Evolutionary conservation across 2,797 vertebrate species (phyloP).

Genomic region (Muraenolepis orangiensis): DNA sequence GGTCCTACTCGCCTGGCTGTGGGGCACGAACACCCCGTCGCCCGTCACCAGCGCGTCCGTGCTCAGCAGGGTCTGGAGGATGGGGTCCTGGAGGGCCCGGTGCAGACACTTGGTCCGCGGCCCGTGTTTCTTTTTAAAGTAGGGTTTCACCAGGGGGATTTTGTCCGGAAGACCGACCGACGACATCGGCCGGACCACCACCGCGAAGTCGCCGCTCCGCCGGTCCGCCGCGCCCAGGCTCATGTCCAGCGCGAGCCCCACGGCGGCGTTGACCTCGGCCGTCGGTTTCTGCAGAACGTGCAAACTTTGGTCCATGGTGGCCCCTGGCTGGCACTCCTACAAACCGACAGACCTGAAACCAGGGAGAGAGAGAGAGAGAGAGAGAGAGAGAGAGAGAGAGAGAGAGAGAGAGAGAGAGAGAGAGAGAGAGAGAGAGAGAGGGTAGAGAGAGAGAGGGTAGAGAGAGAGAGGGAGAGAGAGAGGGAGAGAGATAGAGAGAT

Average conservation of each 20-base stretch:
- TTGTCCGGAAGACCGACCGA: constrained; percentile 81
- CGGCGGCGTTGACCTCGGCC: constrained; percentile 38
- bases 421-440: constrained; percentile 16
- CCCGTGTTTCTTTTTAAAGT: constrained; percentile 91
- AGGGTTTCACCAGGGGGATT: constrained; percentile 89
- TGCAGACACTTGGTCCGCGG: constrained; percentile 84
- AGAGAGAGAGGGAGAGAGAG: constrained; percentile 15
- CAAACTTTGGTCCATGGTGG: constrained; percentile 73
- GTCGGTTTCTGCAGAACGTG: constrained; percentile 74
- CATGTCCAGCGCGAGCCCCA: constrained; percentile 66
- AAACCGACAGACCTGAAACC: constrained; percentile 45
- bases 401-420: constrained; percentile 18
- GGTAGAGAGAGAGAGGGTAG: constrained; percentile 14
- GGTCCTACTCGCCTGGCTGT: constrained; percentile 69
- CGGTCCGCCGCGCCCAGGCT: constrained; percentile 71
- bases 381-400: constrained; percentile 18
- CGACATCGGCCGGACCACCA: constrained; percentile 75
- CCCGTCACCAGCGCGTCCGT: constrained; percentile 78
- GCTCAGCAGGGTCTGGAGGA: constrained; percentile 86
- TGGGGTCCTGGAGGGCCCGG: constrained; percentile 84
- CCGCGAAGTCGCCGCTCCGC: constrained; percentile 68
- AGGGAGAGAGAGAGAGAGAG: constrained; percentile 3
- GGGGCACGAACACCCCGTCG: constrained; percentile 85
- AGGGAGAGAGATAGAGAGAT: constrained; percentile 11
- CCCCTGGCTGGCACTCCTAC: constrained; percentile 31